These are phyloP conservation scores for Nomada flava DNA, from an alignment of 2,888 invertebrate genomes.

Conservation along the genomic window DNA sequence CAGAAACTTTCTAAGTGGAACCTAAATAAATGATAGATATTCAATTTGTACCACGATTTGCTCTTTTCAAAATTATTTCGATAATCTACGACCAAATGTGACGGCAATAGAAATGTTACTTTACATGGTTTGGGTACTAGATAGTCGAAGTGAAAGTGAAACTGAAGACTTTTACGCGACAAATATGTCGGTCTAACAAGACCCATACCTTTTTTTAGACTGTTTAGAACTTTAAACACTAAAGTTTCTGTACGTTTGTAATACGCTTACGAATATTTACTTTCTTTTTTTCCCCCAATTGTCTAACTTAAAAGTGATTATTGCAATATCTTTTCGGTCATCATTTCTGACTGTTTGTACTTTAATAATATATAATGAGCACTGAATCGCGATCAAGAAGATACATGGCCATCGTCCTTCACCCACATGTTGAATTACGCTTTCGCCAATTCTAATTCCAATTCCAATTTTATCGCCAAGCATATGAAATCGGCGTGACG, in stretches of 20 bases:
- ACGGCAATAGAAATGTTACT: neutral
- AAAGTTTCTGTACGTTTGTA: too few relatives aligned
- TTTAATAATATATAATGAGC: neutral
- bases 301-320: too few relatives aligned
- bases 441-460: conserved; percentile 4
- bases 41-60: too few relatives aligned
- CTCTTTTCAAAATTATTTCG: conserved; percentile 9
- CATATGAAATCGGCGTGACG: neutral
- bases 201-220: too few relatives aligned
- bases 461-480: neutral
- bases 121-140: conserved; percentile 25
- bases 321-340: too few relatives aligned
- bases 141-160: conserved; percentile 63
- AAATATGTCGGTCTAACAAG: neutral
- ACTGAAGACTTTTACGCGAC: conserved; percentile 34
- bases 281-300: too few relatives aligned
- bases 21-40: too few relatives aligned
- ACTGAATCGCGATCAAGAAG: neutral
- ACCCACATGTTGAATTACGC: conserved; percentile 1
- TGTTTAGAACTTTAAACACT: too few relatives aligned
- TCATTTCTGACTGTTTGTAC: neutral
- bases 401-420: conserved; percentile 7
- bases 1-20: neutral
- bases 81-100: neutral
- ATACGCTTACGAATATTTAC: too few relatives aligned